Conservation (phyloP, 2,113 vertebrate species). For the Triplophysa siluroides region DNA sequence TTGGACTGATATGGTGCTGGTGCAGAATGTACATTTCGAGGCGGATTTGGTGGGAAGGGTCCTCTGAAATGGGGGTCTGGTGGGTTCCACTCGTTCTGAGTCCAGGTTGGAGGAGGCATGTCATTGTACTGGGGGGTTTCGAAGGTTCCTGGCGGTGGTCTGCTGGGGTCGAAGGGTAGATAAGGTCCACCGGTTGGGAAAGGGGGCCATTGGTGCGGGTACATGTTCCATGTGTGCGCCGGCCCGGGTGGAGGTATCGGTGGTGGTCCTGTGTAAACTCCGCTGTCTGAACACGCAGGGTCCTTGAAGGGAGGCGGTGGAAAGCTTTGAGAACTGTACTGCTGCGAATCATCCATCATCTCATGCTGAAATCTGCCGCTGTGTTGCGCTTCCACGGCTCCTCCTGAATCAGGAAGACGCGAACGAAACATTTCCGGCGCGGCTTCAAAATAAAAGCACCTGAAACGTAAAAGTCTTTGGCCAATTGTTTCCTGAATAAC, state of each 20-base stretch:
- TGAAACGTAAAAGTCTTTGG: no score
- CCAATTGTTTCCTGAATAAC: no score
- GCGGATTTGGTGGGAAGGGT: constrained; percentile 9
- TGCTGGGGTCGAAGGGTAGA: constrained; percentile 59
- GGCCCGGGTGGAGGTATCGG: not conserved
- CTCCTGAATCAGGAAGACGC: not conserved
- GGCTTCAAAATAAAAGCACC: constrained; percentile 18
- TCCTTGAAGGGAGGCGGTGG: not conserved
- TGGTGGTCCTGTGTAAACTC: not conserved
- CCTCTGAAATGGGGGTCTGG: constrained; percentile 20
- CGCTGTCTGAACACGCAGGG: not conserved
- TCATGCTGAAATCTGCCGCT: not conserved
- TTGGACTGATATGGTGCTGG: not conserved
- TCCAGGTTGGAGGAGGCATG: not conserved
- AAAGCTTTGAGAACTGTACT: not conserved
- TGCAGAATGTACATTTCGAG: not conserved
- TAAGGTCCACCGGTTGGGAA: constrained; percentile 29
- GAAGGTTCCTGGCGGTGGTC: constrained; percentile 59
- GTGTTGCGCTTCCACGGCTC: not conserved
- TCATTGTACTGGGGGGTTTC: not conserved
- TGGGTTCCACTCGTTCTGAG: constrained; percentile 5
- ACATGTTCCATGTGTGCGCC: constrained; percentile 28
- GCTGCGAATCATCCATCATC: constrained; percentile 14
- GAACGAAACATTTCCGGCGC: not conserved
- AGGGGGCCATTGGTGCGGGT: constrained; percentile 29